Evolutionary conservation across 2,113 vertebrate genomes (phyloP).

Genomic region (Stictonetta naevosa): DNA sequence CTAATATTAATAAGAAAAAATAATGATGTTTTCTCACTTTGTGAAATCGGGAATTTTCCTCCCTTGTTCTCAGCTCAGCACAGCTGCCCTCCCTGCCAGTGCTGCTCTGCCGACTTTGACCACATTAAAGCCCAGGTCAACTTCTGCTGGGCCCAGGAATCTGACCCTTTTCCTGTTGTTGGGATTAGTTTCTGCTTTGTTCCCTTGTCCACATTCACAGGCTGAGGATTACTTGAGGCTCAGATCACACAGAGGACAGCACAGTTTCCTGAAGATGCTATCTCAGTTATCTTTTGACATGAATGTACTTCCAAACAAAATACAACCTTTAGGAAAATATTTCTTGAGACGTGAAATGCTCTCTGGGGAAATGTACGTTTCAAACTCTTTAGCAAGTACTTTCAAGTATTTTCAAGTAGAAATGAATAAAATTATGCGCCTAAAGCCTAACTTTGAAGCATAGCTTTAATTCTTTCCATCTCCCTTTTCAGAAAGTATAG

Average conservation of each 20-base stretch:
- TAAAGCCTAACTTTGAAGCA: neutral
- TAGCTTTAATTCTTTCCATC: neutral
- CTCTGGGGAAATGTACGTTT: neutral
- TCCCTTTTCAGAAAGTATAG: neutral
- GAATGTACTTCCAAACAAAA: neutral
- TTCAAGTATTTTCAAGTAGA: neutral
- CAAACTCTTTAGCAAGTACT: neutral
- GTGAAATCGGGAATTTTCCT: neutral
- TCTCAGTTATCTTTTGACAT: neutral
- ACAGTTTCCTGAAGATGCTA: neutral
- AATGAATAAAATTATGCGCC: neutral
- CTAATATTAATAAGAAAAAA: neutral
- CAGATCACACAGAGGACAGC: neutral
- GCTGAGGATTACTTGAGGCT: neutral
- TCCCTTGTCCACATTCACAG: neutral
- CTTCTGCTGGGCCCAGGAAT: neutral
- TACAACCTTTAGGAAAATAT: neutral
- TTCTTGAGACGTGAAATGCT: neutral
- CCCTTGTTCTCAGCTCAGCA: neutral
- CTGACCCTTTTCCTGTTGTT: neutral
- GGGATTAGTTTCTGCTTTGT: neutral
- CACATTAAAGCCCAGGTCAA: neutral
- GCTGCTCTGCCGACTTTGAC: neutral
- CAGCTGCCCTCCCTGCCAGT: neutral
- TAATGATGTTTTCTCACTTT: neutral